A percentile compares a stretch with the other conserved stretches of the same genome.
Conservation (phyloP, 2,113 vertebrate genomes). For the Callorhinus ursinus region DNA sequence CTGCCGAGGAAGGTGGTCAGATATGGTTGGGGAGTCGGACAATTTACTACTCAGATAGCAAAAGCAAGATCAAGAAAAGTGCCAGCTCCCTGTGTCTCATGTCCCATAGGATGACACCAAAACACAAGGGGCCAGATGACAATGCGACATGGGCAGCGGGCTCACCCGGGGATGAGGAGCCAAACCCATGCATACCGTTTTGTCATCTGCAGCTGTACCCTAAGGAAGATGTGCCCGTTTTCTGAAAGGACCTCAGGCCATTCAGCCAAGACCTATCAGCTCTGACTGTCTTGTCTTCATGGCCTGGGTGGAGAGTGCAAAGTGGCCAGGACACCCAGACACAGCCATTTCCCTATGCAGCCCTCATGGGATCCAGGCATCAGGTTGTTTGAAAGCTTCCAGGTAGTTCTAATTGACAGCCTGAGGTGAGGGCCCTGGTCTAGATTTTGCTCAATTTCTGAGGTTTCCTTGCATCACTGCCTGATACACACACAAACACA, state of each 20-base stretch:
- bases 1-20: too few relatives aligned
- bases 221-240: rapidly evolving
- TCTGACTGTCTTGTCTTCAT: not conserved
- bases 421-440: too few relatives aligned
- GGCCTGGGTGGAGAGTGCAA: not conserved
- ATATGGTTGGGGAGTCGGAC: not conserved
- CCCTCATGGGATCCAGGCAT: not conserved
- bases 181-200: rapidly evolving
- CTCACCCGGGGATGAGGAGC: not conserved
- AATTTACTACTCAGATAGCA: not conserved
- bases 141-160: rapidly evolving
- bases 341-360: rapidly evolving
- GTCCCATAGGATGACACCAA: not conserved
- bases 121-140: not conserved
- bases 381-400: not conserved
- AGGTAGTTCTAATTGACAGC: not conserved
- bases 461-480: not conserved
- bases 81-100: not conserved
- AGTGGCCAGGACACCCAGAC: not conserved
- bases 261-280: too few relatives aligned
- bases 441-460: not conserved
- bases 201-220: not conserved
- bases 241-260: not conserved
- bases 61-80: not conserved
- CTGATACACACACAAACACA: too few relatives aligned